phyloP scores from a whole-genome alignment of 2,113 vertebrate species.

The Murina feae region DNA sequence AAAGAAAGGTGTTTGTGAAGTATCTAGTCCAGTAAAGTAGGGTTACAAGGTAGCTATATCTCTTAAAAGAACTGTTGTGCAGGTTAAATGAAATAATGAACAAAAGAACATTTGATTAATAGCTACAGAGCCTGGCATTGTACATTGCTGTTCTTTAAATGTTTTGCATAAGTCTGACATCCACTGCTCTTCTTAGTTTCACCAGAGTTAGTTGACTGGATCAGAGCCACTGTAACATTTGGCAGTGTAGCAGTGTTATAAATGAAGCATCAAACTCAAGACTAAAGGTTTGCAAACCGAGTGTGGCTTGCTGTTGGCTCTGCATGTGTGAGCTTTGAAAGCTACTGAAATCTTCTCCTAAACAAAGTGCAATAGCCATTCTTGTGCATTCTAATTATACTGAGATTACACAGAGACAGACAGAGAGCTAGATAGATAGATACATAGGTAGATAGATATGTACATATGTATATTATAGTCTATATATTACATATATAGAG shows the following conservation, averaged over 20 bases:
- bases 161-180: background rate
- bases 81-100: background rate
- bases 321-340: background rate
- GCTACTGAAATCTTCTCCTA: background rate
- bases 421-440: background rate
- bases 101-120: background rate
- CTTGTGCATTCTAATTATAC: too few relatives aligned
- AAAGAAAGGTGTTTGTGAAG: background rate
- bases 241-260: background rate
- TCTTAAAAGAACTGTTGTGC: background rate
- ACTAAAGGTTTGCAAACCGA: background rate
- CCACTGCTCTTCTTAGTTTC: fast-evolving
- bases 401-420: background rate
- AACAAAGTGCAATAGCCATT: background rate
- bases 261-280: background rate
- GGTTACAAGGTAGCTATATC: background rate
- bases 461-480: too few relatives aligned
- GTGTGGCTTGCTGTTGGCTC: background rate
- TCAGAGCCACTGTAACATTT: background rate
- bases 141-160: background rate
- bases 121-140: background rate
- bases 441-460: background rate
- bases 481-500: background rate
- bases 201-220: background rate
- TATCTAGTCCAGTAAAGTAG: background rate